phyloP scores from a whole-genome alignment of 2,113 vertebrate species.

The Anoura caudifer region DNA sequence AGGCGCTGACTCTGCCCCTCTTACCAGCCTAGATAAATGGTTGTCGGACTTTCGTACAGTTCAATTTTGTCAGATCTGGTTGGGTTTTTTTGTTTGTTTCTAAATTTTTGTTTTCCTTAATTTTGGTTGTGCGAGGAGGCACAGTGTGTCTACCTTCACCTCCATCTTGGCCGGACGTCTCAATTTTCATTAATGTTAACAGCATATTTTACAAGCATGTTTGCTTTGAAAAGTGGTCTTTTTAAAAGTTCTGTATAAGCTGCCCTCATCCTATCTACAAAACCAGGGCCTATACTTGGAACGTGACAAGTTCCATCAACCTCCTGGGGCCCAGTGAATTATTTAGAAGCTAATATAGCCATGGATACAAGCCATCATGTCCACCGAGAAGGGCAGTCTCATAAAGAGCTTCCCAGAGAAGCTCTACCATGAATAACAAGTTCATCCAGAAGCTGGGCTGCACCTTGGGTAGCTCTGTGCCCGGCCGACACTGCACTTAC shows the following conservation, averaged over 20 bases:
- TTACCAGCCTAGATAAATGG: no score
- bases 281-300: not conserved
- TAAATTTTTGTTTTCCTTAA: no score
- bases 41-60: no score
- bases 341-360: not conserved
- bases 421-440: slow-evolving; percentile 4
- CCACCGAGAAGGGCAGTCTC: slow-evolving; percentile 13
- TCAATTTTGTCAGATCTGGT: no score
- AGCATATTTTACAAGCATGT: not conserved
- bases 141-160: no score
- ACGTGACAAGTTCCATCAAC: not conserved
- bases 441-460: not conserved
- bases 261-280: not conserved
- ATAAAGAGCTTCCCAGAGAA: not conserved
- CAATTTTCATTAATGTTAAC: not conserved
- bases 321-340: slow-evolving; percentile 22
- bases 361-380: slow-evolving; percentile 19
- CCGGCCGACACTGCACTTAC: not conserved
- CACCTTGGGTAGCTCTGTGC: not conserved
- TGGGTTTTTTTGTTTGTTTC: no score
- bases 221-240: slow-evolving; percentile 24
- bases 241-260: not conserved
- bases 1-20: no score
- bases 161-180: no score
- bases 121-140: no score